Conservation (phyloP, 2,888 invertebrate genomes). For the Cephus runcator region DNA sequence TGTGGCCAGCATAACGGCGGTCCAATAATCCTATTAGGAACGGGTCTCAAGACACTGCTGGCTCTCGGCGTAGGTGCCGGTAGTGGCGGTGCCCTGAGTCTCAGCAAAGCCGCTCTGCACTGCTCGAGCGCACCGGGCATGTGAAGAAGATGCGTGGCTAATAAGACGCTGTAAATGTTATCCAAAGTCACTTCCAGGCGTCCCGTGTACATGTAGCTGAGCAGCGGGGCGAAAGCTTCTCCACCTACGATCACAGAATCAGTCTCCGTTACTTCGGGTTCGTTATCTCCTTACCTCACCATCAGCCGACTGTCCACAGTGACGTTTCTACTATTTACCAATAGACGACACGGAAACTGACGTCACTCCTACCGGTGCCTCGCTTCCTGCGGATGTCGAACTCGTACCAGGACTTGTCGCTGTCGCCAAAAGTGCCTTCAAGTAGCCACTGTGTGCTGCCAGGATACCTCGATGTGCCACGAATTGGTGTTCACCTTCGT, state of each 20-base stretch:
- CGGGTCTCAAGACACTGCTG: slow-evolving; percentile 51
- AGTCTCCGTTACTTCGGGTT: not conserved
- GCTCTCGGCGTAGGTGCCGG: slow-evolving; percentile 58
- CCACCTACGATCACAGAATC: slow-evolving; percentile 44
- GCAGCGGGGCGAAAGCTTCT: slow-evolving; percentile 72
- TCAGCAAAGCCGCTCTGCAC: slow-evolving; percentile 72
- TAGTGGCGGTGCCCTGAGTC: slow-evolving; percentile 64
- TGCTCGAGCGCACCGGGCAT: slow-evolving; percentile 79
- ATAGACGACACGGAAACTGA: slow-evolving; percentile 60
- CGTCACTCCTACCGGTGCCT: slow-evolving; percentile 31
- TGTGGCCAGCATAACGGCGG: slow-evolving; percentile 54
- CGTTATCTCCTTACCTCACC: not conserved
- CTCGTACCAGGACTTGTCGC: slow-evolving; percentile 23
- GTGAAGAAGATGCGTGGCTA: slow-evolving; percentile 78
- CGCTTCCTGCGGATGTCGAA: slow-evolving; percentile 8
- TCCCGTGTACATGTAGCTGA: slow-evolving; percentile 82
- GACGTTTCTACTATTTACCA: slow-evolving; percentile 45
- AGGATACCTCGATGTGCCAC: slow-evolving; percentile 75
- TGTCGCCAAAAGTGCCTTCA: slow-evolving; percentile 73
- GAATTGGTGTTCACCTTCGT: slow-evolving; percentile 72
- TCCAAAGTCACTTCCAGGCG: slow-evolving; percentile 75
- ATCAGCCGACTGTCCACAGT: not conserved
- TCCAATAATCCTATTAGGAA: slow-evolving; percentile 57
- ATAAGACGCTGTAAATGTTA: slow-evolving; percentile 77
- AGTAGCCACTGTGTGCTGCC: slow-evolving; percentile 77